Evolutionary conservation across 2,113 vertebrate species (phyloP), one percentile per base, ranked within the genome.

Genomic region (Drymodes brunneopygia): DNA sequence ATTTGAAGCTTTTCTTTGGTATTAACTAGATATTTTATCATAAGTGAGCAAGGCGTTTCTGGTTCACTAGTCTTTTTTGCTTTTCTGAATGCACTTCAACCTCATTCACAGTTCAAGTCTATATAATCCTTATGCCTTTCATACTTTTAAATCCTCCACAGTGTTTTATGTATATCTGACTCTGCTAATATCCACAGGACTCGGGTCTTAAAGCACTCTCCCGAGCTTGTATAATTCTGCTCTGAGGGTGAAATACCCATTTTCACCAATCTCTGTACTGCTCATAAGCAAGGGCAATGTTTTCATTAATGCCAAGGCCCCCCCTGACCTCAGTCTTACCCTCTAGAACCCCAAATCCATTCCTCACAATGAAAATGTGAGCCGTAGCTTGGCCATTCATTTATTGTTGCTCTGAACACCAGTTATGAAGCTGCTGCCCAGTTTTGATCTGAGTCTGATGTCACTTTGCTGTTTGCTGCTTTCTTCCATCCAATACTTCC

Each of bases 11-110:
- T 97, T 98, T 98, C 96, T 98, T 98, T 96, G 94, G 97, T 88
- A 95, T 97, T 98, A 97, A 97, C 97, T 97, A 95, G 96, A 97
- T 96, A 95, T 97, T 98, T 98, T 98, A 98, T 98, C 98, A 87
- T 98, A 97, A 97, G 96, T 97, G 98, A 97, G 90, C 98, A 98
- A 97, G 92, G 95, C 66, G 1, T 97, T 98, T 97, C 96, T 97
- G 96, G 97, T 97, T 98, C 96, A 97, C 96, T 96, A 70, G 96
- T 65, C 95, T 97, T 97, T 94, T 97, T 97, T 97, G 91, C 97
- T 97, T 98, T 97, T 95, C 91, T 98, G 94, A 97, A 97, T 97
- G 95, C 90, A 94, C 96, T 97, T 97, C 97, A 97, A 95, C 94
- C 88, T 97, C 89, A 96, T 95, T 95, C 95, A 97, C 67, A 93